These are phyloP conservation scores for Eriosoma lanigerum DNA, from an alignment of 1,140 invertebrate species.

Conservation along the genomic window DNA sequence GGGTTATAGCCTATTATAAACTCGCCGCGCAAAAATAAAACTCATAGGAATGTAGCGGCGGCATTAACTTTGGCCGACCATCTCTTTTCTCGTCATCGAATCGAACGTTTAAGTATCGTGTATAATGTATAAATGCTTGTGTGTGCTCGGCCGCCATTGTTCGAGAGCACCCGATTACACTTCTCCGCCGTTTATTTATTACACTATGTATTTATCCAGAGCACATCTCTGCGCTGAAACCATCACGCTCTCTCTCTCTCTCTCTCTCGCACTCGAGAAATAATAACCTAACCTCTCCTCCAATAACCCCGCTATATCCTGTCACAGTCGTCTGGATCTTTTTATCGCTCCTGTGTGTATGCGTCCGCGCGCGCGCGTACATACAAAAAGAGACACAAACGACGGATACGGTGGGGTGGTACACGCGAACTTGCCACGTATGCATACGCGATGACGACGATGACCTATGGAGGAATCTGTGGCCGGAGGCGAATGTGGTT, in stretches of 20 bases:
- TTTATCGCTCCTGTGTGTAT: background rate
- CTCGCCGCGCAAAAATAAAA: slow-evolving; percentile 33
- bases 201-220: slow-evolving; percentile 34
- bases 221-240: background rate
- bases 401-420: background rate
- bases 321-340: background rate
- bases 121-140: no score
- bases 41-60: slow-evolving; percentile 35
- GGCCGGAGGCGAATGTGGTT: slow-evolving; percentile 36
- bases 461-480: slow-evolving; percentile 50
- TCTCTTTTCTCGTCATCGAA: slow-evolving; percentile 12
- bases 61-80: slow-evolving; percentile 28
- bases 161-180: background rate
- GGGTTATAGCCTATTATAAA: slow-evolving; percentile 27
- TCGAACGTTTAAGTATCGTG: background rate
- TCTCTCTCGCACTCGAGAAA: no score
- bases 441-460: background rate
- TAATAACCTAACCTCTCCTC: no score
- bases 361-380: background rate
- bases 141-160: slow-evolving; percentile 24
- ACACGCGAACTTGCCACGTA: slow-evolving; percentile 30
- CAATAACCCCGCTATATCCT: no score
- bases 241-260: background rate
- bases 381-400: background rate
- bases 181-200: slow-evolving; percentile 29